phyloP scores from a whole-genome alignment of 2,888 invertebrate species.

The Tetranychus piercei region DNA sequence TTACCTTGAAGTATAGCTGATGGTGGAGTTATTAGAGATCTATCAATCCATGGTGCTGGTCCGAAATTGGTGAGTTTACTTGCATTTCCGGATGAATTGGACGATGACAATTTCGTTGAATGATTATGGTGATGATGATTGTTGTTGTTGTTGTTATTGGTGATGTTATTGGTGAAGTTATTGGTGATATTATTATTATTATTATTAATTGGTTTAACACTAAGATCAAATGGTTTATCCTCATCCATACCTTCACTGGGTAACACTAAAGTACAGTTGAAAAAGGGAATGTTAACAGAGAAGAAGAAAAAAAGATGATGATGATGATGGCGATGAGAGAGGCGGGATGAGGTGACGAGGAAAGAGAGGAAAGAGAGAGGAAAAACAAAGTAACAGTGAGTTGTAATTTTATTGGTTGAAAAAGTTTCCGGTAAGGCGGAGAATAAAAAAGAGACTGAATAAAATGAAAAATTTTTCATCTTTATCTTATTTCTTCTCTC shows the following conservation, averaged over 20 bases:
- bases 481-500: too few species aligned
- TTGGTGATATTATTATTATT: background rate
- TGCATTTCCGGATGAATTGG: background rate
- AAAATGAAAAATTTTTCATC: background rate
- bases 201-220: background rate
- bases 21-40: slow-evolving; percentile 15
- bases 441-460: background rate
- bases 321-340: slow-evolving; percentile 6
- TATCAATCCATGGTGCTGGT: slow-evolving; percentile 22
- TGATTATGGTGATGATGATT: background rate
- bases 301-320: background rate
- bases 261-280: background rate
- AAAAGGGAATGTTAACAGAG: background rate
- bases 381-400: slow-evolving; percentile 7
- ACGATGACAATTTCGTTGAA: background rate
- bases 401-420: background rate
- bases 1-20: background rate
- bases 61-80: slow-evolving; percentile 11
- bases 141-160: slow-evolving; percentile 2
- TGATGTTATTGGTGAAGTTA: background rate
- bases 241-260: background rate
- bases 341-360: slow-evolving; percentile 11
- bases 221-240: slow-evolving; percentile 1
- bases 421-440: background rate
- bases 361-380: slow-evolving; percentile 7